These are phyloP conservation scores for Oreortyx pictus DNA, from an alignment of 2,797 vertebrate species.

Conservation along the genomic window DNA sequence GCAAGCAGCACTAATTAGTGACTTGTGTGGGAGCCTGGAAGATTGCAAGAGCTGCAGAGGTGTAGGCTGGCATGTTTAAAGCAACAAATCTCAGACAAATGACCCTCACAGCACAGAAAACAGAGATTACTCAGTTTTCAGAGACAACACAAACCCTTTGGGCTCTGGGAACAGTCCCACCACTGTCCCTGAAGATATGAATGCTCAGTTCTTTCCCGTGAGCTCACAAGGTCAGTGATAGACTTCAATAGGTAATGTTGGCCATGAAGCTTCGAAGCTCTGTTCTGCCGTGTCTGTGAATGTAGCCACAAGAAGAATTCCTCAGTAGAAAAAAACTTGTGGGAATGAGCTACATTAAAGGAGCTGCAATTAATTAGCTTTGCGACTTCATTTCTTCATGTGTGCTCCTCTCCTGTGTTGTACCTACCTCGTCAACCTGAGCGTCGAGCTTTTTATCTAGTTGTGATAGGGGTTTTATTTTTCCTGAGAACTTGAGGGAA, in stretches of 20 bases:
- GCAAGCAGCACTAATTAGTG: neutral
- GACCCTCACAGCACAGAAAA: neutral
- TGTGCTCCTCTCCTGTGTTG: neutral
- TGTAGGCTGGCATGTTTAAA: neutral
- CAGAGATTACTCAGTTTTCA: neutral
- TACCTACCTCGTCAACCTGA: neutral
- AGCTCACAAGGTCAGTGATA: neutral
- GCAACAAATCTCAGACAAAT: neutral
- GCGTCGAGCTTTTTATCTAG: neutral
- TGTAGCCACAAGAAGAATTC: neutral
- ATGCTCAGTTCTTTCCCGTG: neutral
- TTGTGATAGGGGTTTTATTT: neutral
- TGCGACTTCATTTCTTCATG: neutral
- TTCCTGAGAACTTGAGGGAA: neutral
- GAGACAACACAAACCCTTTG: neutral
- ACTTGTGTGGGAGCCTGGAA: neutral
- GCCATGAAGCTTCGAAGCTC: neutral
- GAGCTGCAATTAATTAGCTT: neutral
- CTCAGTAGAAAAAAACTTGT: neutral
- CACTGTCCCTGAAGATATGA: neutral
- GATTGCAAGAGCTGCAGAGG: neutral
- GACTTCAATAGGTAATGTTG: neutral
- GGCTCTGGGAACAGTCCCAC: neutral
- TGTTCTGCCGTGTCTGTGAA: neutral
- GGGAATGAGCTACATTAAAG: neutral